A percentile compares a stretch with the other conserved stretches of the same genome.
phyloP scores from a whole-genome alignment of 2,113 vertebrate species.

The Eolophus roseicapilla region DNA sequence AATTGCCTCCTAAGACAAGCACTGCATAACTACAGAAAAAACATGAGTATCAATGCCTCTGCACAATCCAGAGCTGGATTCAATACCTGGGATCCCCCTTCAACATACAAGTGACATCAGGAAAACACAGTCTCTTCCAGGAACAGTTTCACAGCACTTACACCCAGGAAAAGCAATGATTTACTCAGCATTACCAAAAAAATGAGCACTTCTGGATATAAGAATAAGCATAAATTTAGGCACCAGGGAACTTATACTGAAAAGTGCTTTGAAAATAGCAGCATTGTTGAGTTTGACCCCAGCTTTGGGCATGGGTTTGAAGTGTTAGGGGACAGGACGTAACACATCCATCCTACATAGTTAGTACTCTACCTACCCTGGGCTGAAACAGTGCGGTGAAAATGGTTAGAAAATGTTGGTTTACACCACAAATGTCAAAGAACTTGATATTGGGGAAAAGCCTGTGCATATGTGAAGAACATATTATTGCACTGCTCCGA shows the following conservation, averaged over 20 bases:
- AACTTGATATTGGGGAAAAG: neutral
- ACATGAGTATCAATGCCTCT: neutral
- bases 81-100: neutral
- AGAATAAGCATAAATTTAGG: neutral
- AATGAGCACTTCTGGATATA: neutral
- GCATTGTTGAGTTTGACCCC: neutral
- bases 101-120: neutral
- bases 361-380: neutral
- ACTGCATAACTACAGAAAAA: neutral
- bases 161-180: neutral
- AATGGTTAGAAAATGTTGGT: neutral
- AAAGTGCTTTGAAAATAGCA: neutral
- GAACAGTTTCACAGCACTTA: neutral
- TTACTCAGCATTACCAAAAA: neutral
- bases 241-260: neutral
- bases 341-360: neutral
- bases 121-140: neutral
- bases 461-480: neutral
- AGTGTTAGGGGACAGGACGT: fast-evolving
- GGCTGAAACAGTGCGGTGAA: neutral
- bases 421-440: neutral
- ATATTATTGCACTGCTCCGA: neutral
- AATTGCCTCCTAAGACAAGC: neutral
- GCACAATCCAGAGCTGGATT: neutral
- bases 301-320: neutral